Conservation (phyloP, 2,113 vertebrate genomes). For the Capricornis sumatraensis region DNA sequence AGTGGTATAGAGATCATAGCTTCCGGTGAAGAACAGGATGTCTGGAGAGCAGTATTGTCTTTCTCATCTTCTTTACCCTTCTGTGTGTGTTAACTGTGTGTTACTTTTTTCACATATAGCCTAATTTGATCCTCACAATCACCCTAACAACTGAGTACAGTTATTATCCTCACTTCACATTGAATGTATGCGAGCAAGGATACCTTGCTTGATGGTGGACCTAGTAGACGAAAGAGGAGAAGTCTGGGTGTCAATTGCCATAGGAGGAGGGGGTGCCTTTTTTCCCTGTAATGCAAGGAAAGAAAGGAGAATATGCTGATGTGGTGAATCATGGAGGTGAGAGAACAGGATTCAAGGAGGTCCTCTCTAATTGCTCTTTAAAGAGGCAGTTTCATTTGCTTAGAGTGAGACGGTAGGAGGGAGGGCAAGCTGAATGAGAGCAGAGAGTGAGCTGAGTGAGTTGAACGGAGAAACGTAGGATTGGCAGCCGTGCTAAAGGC, state of each 20-base stretch:
- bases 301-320: not conserved
- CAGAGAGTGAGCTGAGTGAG: not conserved
- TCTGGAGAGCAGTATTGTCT: not conserved
- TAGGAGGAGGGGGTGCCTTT: not conserved
- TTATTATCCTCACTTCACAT: not conserved
- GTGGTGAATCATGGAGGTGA: not conserved
- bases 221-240: not conserved
- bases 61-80: not conserved
- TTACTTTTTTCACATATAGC: not conserved
- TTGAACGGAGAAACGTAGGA: not conserved
- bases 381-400: not conserved
- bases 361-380: not conserved
- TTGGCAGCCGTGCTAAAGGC: not conserved
- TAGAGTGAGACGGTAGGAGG: not conserved
- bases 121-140: not conserved
- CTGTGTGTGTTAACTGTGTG: not conserved
- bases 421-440: not conserved
- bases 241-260: not conserved
- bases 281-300: not conserved
- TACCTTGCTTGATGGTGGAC: not conserved
- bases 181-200: not conserved
- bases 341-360: not conserved
- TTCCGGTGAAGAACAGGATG: not conserved
- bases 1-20: not conserved
- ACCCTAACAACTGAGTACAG: not conserved